Percentiles rank a stretch among this genome's conserved stretches.
These are phyloP conservation scores for Cranoglanis bouderius DNA, from an alignment of 2,113 vertebrate genomes.

Conservation along the genomic window DNA sequence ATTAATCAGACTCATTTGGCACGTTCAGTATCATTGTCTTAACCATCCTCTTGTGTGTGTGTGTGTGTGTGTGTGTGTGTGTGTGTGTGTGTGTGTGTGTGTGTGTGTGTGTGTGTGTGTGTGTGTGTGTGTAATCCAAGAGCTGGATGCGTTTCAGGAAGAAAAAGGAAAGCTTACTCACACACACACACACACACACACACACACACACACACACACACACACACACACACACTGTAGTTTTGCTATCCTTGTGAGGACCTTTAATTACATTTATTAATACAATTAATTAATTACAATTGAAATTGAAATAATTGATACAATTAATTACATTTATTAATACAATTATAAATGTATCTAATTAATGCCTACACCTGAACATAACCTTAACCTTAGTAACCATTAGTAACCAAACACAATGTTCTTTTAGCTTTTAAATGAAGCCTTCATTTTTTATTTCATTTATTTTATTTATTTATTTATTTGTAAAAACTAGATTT, in stretches of 20 bases:
- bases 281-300: too few species aligned
- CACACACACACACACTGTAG: not conserved
- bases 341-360: not conserved
- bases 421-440: not conserved
- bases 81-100: slow-evolving; percentile 30
- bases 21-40: slow-evolving; percentile 78
- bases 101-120: slow-evolving; percentile 31
- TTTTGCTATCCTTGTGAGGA: not conserved
- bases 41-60: slow-evolving; percentile 68
- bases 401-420: not conserved
- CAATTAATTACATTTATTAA: not conserved
- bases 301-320: too few species aligned
- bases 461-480: not conserved
- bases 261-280: not conserved
- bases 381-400: not conserved
- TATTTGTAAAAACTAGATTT: too few species aligned
- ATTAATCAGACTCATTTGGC: slow-evolving; percentile 90
- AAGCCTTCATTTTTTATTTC: not conserved
- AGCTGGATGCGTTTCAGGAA: slow-evolving; percentile 50
- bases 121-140: slow-evolving; percentile 24
- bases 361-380: not conserved
- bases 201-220: not conserved
- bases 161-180: slow-evolving; percentile 7
- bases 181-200: not conserved
- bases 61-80: slow-evolving; percentile 42